These are phyloP conservation scores for Dryas iulia DNA, from an alignment of 1,140 invertebrate genomes.

Conservation along the genomic window DNA sequence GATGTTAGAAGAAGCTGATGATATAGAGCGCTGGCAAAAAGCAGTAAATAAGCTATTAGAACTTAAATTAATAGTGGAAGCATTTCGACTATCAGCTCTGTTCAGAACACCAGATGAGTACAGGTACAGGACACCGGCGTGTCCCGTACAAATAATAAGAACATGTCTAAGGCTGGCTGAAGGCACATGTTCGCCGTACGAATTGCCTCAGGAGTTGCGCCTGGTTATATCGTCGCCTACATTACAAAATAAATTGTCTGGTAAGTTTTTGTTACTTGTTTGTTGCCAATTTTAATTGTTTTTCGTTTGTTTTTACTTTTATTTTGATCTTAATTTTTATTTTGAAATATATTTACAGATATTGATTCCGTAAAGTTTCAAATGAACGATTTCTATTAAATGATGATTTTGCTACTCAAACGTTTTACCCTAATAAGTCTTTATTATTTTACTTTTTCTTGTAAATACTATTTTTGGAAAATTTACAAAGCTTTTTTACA, in stretches of 20 bases:
- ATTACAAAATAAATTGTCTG: slow-evolving; percentile 61
- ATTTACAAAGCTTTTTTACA: too few species aligned
- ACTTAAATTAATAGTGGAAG: slow-evolving; percentile 60
- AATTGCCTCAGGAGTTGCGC: slow-evolving; percentile 66
- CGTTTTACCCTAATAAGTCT: too few species aligned
- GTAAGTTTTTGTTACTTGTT: slow-evolving; percentile 37
- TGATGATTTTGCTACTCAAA: too few species aligned
- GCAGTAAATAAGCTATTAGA: slow-evolving; percentile 59
- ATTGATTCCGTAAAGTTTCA: too few species aligned
- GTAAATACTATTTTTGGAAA: too few species aligned
- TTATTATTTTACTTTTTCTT: too few species aligned
- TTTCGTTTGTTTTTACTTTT: too few species aligned
- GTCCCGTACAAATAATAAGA: slow-evolving; percentile 63
- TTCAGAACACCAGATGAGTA: slow-evolving; percentile 59
- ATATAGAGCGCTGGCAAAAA: slow-evolving; percentile 57
- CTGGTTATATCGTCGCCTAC: slow-evolving; percentile 64
- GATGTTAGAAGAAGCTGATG: slow-evolving; percentile 53
- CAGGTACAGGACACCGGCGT: slow-evolving; percentile 48
- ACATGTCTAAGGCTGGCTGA: slow-evolving; percentile 69
- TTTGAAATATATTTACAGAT: too few species aligned
- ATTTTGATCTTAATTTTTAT: too few species aligned
- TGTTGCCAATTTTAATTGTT: background rate
- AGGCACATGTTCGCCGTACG: slow-evolving; percentile 64
- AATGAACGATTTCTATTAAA: too few species aligned
- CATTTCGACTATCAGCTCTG: slow-evolving; percentile 63